A percentile compares a stretch with the other conserved stretches of the same genome.
These are phyloP conservation scores for Eumaeus atala DNA, from an alignment of 1,140 invertebrate species.

Conservation along the genomic window DNA sequence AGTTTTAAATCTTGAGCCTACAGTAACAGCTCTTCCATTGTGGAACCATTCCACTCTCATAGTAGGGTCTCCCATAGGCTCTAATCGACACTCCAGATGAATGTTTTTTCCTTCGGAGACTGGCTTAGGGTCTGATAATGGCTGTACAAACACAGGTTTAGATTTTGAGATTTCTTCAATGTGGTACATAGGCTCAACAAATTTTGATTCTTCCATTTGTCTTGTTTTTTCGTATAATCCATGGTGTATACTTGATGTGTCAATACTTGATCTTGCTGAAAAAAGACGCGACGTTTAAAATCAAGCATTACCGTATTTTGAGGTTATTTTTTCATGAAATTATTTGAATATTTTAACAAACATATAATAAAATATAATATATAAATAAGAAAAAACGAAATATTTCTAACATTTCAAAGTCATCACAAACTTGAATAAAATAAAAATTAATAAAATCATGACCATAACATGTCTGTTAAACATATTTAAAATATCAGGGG, in stretches of 20 bases:
- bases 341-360: no score
- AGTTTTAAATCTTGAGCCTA: constrained; percentile 93
- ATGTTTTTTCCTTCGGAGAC: constrained; percentile 93
- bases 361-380: no score
- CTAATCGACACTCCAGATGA: constrained; percentile 91
- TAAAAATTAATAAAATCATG: no score
- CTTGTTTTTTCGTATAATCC: constrained; percentile 90
- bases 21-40: constrained; percentile 90
- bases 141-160: constrained; percentile 91
- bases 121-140: constrained; percentile 86
- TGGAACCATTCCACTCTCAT: constrained; percentile 97
- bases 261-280: constrained; percentile 87
- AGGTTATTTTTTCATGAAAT: no score
- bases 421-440: no score
- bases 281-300: constrained; percentile 25
- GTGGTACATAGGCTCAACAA: constrained; percentile 89
- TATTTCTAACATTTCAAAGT: no score
- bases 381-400: no score
- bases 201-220: constrained; percentile 88
- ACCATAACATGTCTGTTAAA: no score
- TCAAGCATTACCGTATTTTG: no score
- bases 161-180: constrained; percentile 96
- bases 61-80: constrained; percentile 96
- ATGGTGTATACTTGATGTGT: constrained; percentile 90
- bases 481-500: no score